Base-by-base conservation (phyloP, 1,140 invertebrate species). In the Heterodera schachtii region DNA sequence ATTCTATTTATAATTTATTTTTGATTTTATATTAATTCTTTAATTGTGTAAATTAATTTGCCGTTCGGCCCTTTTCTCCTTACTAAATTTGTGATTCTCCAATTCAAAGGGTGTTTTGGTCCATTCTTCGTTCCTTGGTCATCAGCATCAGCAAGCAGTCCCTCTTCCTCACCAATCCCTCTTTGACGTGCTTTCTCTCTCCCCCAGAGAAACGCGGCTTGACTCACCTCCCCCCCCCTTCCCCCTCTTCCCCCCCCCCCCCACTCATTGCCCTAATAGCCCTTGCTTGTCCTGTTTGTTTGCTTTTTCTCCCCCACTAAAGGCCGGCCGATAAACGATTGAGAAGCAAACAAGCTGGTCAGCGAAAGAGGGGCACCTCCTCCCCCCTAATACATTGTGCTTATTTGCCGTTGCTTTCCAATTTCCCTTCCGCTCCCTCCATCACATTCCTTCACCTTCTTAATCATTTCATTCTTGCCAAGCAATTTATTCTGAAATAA, bases 311-410 rank as follows among this genome's bases (percentile, higher is more conserved):
- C 41, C 19, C 44, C 7, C 31, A 21, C 6, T 41, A 41, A 13
- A 41, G 41, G 44, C 44, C 69, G 41, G 19, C 6, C 7, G 69
- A 71, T 19, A 43, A n/a, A 43, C 67, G 67, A 70, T 43, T 9
- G 67, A 19, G 69, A 4, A 43, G 69, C 69, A 71, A 71, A 71
- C 69, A 71, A 71, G 69, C 8, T 71, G 69, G 69, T 43, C 69
- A 46, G 41, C 19, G 31, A 46, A 41, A 46, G 67, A 69, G 3
- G 44, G 5, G 44, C 31, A 41, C 19, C 69, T 13, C 2, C 31
- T 46, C 31, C 67, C 41, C 19, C 31, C 67, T 16, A 43, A 16
- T 46, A 41, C 69, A 31, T 71, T 71, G 69, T 41, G 69, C 21
- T 46, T 46, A 19, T 71, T 71, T 71, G 31, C 69, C 31, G 31